A percentile compares a stretch with the other conserved stretches of the same genome.
Evolutionary conservation across 2,797 vertebrate genomes (phyloP).

Genomic region (Myotis planiceps): DNA sequence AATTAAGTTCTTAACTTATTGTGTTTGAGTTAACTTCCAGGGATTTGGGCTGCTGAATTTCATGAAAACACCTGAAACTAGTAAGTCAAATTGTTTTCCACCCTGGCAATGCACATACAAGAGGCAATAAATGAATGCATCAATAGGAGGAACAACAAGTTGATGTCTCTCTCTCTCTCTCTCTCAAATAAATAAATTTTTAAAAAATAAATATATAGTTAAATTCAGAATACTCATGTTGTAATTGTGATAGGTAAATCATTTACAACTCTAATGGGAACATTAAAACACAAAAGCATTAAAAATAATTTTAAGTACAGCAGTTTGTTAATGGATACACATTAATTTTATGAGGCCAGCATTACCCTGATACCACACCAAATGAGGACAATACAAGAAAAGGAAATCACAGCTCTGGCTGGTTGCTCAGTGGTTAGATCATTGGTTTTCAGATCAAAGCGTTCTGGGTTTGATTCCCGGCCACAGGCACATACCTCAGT

Average conservation of each 20-base stretch:
- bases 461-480: not conserved
- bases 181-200: not conserved
- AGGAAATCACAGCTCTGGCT: not conserved
- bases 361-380: not conserved
- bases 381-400: not conserved
- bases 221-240: too few species aligned
- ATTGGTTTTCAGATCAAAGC: not conserved
- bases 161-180: not conserved
- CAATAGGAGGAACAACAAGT: not conserved
- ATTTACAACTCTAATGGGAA: too few species aligned
- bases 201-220: too few species aligned
- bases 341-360: not conserved
- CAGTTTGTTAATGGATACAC: too few species aligned
- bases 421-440: too few species aligned
- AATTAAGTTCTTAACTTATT: slow-evolving; percentile 8
- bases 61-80: not conserved
- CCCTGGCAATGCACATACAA: not conserved
- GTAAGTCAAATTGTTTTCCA: not conserved
- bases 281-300: too few species aligned
- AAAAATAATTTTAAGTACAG: too few species aligned
- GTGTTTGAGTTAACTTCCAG: not conserved
- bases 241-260: too few species aligned
- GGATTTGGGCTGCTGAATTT: not conserved
- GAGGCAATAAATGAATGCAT: not conserved
- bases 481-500: not conserved